These are phyloP conservation scores for Dascillus cervinus DNA, from an alignment of 2,888 invertebrate genomes.

Conservation along the genomic window DNA sequence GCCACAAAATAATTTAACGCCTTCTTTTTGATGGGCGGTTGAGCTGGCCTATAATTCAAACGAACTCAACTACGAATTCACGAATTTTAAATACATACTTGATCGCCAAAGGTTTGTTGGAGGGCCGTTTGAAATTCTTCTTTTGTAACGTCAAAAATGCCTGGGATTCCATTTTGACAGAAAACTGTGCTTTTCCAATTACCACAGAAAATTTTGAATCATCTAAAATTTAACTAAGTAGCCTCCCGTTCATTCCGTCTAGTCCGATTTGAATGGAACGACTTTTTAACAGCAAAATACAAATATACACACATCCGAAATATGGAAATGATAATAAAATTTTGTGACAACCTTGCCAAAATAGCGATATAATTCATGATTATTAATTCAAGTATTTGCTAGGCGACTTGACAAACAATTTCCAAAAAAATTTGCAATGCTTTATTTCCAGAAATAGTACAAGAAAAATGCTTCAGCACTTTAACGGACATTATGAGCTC, in stretches of 20 bases:
- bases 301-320: constrained; percentile 16
- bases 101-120: constrained; percentile 48
- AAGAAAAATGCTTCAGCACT: neutral
- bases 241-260: neutral
- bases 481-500: too few species aligned
- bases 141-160: constrained; percentile 46
- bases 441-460: constrained; percentile 4
- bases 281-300: neutral
- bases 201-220: constrained; percentile 1
- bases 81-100: constrained; percentile 42
- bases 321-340: constrained; percentile 28
- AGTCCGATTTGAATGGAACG: neutral
- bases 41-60: constrained; percentile 45
- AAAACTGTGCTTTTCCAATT: neutral
- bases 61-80: neutral
- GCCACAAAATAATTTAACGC: constrained; percentile 44
- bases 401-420: neutral
- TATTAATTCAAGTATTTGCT: too few species aligned
- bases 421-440: constrained; percentile 6
- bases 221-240: neutral
- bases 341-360: constrained; percentile 32
- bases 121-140: constrained; percentile 54
- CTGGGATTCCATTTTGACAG: constrained; percentile 24
- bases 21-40: constrained; percentile 49
- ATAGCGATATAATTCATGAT: constrained; percentile 28